phyloP scores from a whole-genome alignment of 30 jellyfish, hydroid and myxozoan species.

The Calvadosia cruxmelitensis region DNA sequence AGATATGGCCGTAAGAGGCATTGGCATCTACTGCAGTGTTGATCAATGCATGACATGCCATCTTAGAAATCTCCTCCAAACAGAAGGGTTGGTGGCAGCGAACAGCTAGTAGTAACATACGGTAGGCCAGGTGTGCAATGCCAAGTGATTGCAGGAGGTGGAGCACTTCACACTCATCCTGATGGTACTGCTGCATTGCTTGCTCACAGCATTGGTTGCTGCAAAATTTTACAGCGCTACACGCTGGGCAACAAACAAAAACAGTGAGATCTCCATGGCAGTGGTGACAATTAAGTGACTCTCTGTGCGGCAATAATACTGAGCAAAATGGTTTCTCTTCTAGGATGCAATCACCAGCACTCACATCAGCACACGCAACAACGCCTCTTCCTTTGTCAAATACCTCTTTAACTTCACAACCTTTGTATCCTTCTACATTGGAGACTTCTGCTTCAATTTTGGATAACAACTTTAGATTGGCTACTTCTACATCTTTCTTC shows the following conservation, averaged over 20 bases:
- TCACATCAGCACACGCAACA: constrained; percentile 33
- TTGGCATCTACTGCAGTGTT: constrained; percentile 4
- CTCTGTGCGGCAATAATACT: constrained; percentile 35
- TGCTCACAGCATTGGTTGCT: constrained; percentile 29
- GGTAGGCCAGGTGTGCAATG: constrained; percentile 48
- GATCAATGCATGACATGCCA: background rate
- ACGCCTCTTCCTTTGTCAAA: constrained; percentile 42
- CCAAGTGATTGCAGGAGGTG: constrained; percentile 44
- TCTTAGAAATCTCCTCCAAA: background rate
- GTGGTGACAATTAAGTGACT: constrained; percentile 41
- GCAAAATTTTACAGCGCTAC: constrained; percentile 49
- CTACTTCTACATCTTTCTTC: background rate
- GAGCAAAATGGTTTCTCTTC: constrained; percentile 72
- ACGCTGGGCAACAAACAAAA: constrained; percentile 34
- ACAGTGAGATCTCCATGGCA: constrained; percentile 23
- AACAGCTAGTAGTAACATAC: constrained; percentile 27
- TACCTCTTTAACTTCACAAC: background rate
- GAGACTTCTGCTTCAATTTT: background rate
- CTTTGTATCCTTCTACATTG: background rate
- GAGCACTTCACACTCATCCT: constrained; percentile 43
- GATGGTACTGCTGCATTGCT: constrained; percentile 47
- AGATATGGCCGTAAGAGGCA: constrained; percentile 33
- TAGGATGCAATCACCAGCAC: constrained; percentile 35
- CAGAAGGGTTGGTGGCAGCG: background rate
- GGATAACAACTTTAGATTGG: background rate